Base-by-base conservation (phyloP, 2,113 vertebrate genomes). In the Xyrauchen texanus region DNA sequence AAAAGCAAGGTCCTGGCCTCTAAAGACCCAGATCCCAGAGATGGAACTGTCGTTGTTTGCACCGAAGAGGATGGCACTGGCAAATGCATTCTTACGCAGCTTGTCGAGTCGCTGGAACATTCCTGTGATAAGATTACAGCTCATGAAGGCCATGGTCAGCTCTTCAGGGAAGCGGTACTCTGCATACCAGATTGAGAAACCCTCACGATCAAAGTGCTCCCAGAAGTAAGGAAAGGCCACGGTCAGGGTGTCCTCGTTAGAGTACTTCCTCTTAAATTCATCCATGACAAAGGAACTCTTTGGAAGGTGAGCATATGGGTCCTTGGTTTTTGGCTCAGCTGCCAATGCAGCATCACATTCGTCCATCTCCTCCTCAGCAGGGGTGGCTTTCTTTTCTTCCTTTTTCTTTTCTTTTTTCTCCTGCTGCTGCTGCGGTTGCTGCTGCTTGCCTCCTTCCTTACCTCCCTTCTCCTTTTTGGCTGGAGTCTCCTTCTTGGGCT, bases 81-180 rank as follows among this genome's bases (percentile, higher is more conserved):
- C 94, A 10, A 98, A 97, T 69, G 94, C 95, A 0, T 93, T 97
- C 90, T 97, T 97, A 85, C 95, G 89, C 58, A 97, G 93, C 80
- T 95, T 97, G 86, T 98, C 96, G 81, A 98, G 85, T 16, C 96
- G 94, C 88, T 98, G 96, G 89, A 96, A 96, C 96, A 98, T 98
- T 63, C 96, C 96, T 68, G 95, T 93, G 90, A 99, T 98, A 71
- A 99, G 95, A 89, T 98, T 99, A 92, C 96, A 98, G 88, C 96
- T 98, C 94, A 95, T 98, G 89, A 98, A 99, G 77, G 94, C 87
- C 80, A 90, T 92, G 16, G 90, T 87, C 11, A 98, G 95, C 86
- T 98, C 96, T 0, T 94, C 89, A 0, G 95, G 92, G 88, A 90
- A 98, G 15, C 95, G 94, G 90, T 98, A 98, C 78, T 96, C 89